Conservation (phyloP, 2,797 vertebrate genomes). For the Sylvia borin region DNA sequence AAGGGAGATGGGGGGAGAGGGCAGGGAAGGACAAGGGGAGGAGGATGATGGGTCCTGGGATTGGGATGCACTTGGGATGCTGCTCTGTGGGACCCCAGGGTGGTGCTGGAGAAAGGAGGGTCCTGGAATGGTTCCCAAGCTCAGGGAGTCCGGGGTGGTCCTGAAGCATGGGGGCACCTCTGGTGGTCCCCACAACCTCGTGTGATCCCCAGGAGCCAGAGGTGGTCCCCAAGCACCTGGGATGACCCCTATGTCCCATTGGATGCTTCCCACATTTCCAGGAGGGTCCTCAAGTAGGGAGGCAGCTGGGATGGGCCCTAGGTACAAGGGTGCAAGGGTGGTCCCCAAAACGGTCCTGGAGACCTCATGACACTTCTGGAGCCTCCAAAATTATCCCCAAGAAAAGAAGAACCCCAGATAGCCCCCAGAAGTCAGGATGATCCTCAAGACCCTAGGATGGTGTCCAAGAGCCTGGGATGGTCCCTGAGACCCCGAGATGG, state of each 20-base stretch:
- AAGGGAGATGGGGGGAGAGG: accelerated
- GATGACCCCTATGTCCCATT: accelerated
- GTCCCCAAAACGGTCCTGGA: neutral
- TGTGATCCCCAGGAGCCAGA: accelerated
- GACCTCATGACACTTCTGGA: neutral
- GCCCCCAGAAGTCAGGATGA: neutral
- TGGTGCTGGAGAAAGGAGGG: neutral
- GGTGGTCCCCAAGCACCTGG: neutral
- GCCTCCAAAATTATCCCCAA: no score
- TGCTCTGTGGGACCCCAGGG: neutral
- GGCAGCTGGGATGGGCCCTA: accelerated
- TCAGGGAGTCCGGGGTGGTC: neutral
- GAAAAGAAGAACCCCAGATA: no score
- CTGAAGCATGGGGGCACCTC: neutral
- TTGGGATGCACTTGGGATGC: accelerated
- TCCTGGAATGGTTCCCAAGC: neutral
- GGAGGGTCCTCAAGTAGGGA: neutral
- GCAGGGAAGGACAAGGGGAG: neutral
- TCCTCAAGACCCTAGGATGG: neutral
- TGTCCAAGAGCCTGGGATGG: neutral
- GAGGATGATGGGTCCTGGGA: accelerated
- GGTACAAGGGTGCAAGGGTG: neutral
- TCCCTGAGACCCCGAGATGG: neutral
- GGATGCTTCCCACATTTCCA: neutral
- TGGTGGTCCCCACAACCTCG: neutral